Conservation (phyloP, 2,113 vertebrate species). For the Salvelinus namaycush region DNA sequence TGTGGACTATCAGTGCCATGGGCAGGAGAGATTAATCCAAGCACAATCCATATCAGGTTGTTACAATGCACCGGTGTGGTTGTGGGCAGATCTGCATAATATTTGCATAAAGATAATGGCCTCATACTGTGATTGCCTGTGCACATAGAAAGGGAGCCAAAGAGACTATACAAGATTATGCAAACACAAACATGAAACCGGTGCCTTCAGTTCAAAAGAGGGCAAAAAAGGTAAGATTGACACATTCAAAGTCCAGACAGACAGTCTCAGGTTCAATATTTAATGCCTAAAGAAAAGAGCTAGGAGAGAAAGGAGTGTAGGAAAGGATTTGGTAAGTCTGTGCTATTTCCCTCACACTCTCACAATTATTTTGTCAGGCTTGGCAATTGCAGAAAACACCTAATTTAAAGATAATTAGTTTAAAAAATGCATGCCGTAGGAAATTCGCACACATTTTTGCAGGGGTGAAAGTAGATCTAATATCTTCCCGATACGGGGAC, state of each 20-base stretch:
- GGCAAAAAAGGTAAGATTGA: not conserved
- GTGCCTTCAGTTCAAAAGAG: not conserved
- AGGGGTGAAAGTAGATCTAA: no score
- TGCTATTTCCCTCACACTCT: not conserved
- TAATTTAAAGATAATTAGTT: constrained; percentile 13
- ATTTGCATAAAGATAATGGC: not conserved
- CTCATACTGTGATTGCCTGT: not conserved
- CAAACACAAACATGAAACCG: no score
- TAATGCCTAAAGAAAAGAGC: constrained; percentile 1
- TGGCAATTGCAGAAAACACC: constrained; percentile 9
- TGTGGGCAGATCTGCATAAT: not conserved
- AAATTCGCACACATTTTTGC: no score
- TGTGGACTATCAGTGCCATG: not conserved
- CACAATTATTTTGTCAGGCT: constrained; percentile 22
- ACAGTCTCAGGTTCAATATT: constrained; percentile 25
- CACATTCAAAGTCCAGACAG: not conserved
- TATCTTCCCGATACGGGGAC: no score
- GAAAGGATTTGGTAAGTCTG: not conserved
- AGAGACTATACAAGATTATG: not conserved
- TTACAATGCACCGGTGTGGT: not conserved
- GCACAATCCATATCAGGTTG: not conserved
- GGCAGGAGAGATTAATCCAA: not conserved
- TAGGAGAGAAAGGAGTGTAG: constrained; percentile 3
- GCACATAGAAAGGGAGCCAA: not conserved
- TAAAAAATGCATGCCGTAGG: not conserved